Base-by-base conservation (phyloP, 2,113 vertebrate species). In the Pomatostomus ruficeps region DNA sequence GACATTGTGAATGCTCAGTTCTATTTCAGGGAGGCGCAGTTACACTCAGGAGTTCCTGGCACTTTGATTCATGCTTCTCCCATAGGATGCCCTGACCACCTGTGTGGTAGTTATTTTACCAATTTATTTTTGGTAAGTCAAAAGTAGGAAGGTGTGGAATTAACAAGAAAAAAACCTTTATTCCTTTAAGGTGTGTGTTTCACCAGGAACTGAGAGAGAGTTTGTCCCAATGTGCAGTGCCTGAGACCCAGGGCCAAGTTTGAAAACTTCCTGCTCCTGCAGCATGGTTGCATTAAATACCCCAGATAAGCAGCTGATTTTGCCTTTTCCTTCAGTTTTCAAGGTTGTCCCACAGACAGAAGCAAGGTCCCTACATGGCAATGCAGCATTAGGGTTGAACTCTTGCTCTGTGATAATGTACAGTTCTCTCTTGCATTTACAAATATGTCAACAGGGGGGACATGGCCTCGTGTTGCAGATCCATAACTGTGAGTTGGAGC, bases 381-480 rank as follows among this genome's bases (percentile, higher is more conserved):
- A 28, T 22, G 33, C 33, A 79, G 23, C 40, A 40, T 51, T 23
- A n/a, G 49, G 40, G 31, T 25, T 57, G 54, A 70, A 54, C 28
- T 73, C 15, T 15, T 65, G 54, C 28, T 79, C 28, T 70, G 2
- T 75, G 26, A 29, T n/a, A 35, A 28, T 79, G 3, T 17, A 7
- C 9, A 52, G 9, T 55, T 91, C 12, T 24, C 3, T 70, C 63
- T 52, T 33, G 10, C 36, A 36, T 52, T 54, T 49, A 61, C 33
- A 20, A 24, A 2, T 28, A 2, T 43, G 2, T 59, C 22, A 35
- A 5, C 14, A 12, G 2, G 5, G 8, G 16, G 19, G 7, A n/a
- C 61, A 28, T 24, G 49, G 20, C 21, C 45, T 83, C 1, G 0
- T 76, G 33, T 48, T 89, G 58, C 49, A 86, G 54, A 48, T 28